Evolutionary conservation across 2,888 invertebrate genomes (phyloP).

Genomic region (Dilophus febrilis): DNA sequence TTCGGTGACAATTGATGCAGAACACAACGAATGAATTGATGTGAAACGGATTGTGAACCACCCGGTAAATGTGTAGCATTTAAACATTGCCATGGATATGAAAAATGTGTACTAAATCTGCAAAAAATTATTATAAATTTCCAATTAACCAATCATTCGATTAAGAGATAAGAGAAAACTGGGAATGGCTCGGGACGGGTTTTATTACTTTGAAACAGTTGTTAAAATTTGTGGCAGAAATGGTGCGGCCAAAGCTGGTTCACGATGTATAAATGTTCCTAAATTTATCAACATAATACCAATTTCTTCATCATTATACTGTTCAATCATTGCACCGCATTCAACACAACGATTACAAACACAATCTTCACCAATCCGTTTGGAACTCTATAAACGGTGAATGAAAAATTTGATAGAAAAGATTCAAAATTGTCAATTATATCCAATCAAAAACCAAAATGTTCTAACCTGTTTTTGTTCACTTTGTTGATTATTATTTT

Average conservation of each 20-base stretch:
- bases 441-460: too few relatives aligned
- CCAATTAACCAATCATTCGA: neutral
- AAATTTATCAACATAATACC: constrained; percentile 85
- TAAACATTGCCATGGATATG: constrained; percentile 80
- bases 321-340: constrained; percentile 75
- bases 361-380: constrained; percentile 48
- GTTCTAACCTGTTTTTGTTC: neutral
- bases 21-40: constrained; percentile 91
- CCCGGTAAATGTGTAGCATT: constrained; percentile 81
- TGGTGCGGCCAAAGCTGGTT: constrained; percentile 87
- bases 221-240: constrained; percentile 80
- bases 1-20: constrained; percentile 94
- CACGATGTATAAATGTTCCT: constrained; percentile 90
- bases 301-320: constrained; percentile 93
- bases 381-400: neutral
- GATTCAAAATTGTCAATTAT: too few relatives aligned
- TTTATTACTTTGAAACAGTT: constrained; percentile 61
- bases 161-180: neutral
- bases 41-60: constrained; percentile 86
- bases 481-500: neutral
- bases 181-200: neutral
- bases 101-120: constrained; percentile 58
- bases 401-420: too few relatives aligned
- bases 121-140: constrained; percentile 10
- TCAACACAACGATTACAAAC: constrained; percentile 58